phyloP scores from a whole-genome alignment of 2,113 vertebrate genomes.

The Lichenostomus cassidix region DNA sequence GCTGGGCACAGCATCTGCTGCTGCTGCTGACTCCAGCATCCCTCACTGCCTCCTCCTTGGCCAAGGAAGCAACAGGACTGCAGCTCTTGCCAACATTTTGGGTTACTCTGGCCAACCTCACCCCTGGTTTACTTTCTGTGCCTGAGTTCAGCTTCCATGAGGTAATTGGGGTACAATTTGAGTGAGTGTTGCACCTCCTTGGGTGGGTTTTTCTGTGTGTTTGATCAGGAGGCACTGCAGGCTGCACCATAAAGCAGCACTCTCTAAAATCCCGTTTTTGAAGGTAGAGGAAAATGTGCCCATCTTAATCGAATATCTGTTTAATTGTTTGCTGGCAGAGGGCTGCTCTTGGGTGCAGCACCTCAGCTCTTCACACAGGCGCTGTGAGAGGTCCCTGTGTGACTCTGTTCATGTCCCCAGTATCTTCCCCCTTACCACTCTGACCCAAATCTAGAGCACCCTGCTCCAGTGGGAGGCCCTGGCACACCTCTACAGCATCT shows the following conservation, averaged over 20 bases:
- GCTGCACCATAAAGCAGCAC: not conserved
- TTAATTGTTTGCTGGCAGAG: not conserved
- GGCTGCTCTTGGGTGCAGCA: rapidly evolving
- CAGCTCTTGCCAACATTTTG: not conserved
- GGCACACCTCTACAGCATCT: not conserved
- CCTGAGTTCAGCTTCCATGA: not conserved
- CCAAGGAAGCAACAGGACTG: rapidly evolving
- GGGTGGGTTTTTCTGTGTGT: not conserved
- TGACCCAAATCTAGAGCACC: not conserved
- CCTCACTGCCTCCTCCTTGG: not conserved
- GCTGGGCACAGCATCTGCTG: not conserved
- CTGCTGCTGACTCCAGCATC: not conserved
- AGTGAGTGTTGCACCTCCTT: not conserved
- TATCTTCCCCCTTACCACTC: rapidly evolving
- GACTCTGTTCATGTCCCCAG: rapidly evolving
- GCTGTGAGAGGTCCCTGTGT: not conserved
- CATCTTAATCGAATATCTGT: not conserved
- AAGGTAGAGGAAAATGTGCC: not conserved
- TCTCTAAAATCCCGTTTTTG: not conserved
- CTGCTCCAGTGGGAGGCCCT: rapidly evolving
- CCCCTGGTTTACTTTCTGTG: not conserved
- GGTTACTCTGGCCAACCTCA: not conserved
- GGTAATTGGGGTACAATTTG: not conserved
- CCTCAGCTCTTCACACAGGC: not conserved
- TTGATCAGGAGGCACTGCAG: not conserved